These are phyloP conservation scores for Phoenicopterus ruber DNA, from an alignment of 2,113 vertebrate species.

Conservation along the genomic window DNA sequence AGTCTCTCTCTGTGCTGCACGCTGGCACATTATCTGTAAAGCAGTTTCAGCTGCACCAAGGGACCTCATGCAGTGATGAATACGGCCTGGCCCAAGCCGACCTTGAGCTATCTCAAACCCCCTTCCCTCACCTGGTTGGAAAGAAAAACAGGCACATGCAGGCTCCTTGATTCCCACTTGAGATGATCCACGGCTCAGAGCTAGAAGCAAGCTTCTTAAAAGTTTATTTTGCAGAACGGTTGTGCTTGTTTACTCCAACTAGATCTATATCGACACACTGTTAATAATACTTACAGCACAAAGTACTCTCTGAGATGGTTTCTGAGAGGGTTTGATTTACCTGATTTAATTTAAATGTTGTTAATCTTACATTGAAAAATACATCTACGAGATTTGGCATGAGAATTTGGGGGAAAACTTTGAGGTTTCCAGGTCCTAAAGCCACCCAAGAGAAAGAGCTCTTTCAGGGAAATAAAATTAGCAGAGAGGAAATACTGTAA, in stretches of 20 bases:
- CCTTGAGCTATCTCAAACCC: slow-evolving; percentile 93
- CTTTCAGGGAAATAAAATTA: background rate
- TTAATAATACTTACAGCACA: background rate
- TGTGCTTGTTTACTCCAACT: background rate
- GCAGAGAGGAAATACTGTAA: background rate
- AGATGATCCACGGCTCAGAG: background rate
- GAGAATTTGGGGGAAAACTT: background rate
- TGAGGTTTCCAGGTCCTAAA: background rate
- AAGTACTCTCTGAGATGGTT: background rate
- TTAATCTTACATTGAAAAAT: background rate
- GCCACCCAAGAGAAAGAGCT: background rate
- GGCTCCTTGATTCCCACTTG: background rate
- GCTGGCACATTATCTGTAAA: slow-evolving; percentile 83
- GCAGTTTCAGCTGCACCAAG: slow-evolving; percentile 82
- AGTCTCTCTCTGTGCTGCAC: slow-evolving; percentile 73
- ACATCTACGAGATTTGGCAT: background rate
- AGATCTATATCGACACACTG: too few relatives aligned
- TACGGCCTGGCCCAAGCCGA: slow-evolving; percentile 86
- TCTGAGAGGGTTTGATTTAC: background rate
- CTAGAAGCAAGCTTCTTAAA: background rate
- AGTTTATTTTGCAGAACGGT: background rate
- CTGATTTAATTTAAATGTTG: background rate
- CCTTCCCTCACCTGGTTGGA: slow-evolving; percentile 83
- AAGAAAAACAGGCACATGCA: background rate
- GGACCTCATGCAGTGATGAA: slow-evolving; percentile 92